Conservation (phyloP, 2,888 invertebrate genomes). For the Dexiosoma caninum region DNA sequence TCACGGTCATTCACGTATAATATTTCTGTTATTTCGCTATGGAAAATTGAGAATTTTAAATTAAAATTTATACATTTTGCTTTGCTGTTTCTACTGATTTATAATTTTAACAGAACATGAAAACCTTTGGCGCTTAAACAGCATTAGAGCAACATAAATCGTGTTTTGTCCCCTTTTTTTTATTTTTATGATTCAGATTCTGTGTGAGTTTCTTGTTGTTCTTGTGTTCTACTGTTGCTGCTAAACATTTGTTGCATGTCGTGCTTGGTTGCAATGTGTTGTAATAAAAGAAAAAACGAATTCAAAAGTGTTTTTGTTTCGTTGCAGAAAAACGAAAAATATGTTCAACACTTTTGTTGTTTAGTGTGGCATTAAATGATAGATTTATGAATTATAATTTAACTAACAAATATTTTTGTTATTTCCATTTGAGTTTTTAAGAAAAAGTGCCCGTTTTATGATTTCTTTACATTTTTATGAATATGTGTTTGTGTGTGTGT, state of each 20-base stretch:
- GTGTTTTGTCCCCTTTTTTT: constrained; percentile 41
- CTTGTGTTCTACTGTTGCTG: constrained; percentile 1
- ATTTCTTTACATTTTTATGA: background rate
- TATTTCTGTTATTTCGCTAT: constrained; percentile 25
- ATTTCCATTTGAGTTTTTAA: background rate
- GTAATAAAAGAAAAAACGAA: background rate
- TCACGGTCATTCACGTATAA: constrained; percentile 59
- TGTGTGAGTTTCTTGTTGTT: background rate
- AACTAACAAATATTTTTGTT: constrained; percentile 30
- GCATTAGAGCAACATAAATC: constrained; percentile 36
- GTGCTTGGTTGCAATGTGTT: constrained; percentile 57
- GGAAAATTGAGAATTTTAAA: background rate
- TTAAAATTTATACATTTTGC: background rate
- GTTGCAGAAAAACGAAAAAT: constrained; percentile 54
- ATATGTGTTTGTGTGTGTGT: background rate
- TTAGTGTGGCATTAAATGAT: constrained; percentile 67
- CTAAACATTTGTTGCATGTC: constrained; percentile 61
- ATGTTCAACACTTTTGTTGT: constrained; percentile 66
- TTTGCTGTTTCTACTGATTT: background rate
- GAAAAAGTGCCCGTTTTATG: background rate
- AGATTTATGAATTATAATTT: constrained; percentile 74
- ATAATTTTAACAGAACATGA: constrained; percentile 34
- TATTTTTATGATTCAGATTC: constrained; percentile 21
- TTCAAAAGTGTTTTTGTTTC: constrained; percentile 13
- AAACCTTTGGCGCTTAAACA: constrained; percentile 52